Conservation (phyloP, 2,888 invertebrate species). For the Lottia gigantea region DNA sequence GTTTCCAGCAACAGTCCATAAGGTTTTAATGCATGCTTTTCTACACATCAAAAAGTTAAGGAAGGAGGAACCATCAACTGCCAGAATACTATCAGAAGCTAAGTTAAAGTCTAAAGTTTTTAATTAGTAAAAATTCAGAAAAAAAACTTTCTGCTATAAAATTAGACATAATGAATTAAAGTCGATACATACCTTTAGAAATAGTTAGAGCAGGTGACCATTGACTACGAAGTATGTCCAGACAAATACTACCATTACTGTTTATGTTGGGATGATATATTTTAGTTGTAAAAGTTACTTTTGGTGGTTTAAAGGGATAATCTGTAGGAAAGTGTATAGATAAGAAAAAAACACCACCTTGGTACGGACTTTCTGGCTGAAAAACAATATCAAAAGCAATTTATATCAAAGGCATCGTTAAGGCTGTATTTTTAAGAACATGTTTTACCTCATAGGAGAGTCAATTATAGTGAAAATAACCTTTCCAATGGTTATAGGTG, state of each 20-base stretch:
- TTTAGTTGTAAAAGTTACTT: constrained; percentile 97
- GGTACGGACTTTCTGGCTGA: constrained; percentile 99
- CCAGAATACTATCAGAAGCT: no score
- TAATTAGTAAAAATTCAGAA: no score
- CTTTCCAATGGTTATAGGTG: no score
- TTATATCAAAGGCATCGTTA: no score
- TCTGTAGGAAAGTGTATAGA: constrained; percentile 99
- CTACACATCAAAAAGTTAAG: no score
- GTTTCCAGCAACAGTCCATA: no score
- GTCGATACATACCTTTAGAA: constrained; percentile 89
- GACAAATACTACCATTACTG: constrained; percentile 99
- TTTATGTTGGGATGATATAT: constrained; percentile 99
- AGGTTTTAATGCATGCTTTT: no score
- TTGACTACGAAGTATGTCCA: constrained; percentile 98
- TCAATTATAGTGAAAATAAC: no score
- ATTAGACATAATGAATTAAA: no score
- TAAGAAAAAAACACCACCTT: constrained; percentile 99
- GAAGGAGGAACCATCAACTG: no score
- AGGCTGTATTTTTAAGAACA: background rate
- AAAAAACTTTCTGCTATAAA: no score
- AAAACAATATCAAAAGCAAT: background rate
- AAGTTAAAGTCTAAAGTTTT: no score
- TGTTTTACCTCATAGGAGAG: background rate
- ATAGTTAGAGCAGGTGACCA: constrained; percentile 99
- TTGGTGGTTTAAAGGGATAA: constrained; percentile 99